Evolutionary conservation across 2,113 vertebrate species (phyloP), one percentile per base, ranked within the genome.

Genomic region (Serinus canaria): DNA sequence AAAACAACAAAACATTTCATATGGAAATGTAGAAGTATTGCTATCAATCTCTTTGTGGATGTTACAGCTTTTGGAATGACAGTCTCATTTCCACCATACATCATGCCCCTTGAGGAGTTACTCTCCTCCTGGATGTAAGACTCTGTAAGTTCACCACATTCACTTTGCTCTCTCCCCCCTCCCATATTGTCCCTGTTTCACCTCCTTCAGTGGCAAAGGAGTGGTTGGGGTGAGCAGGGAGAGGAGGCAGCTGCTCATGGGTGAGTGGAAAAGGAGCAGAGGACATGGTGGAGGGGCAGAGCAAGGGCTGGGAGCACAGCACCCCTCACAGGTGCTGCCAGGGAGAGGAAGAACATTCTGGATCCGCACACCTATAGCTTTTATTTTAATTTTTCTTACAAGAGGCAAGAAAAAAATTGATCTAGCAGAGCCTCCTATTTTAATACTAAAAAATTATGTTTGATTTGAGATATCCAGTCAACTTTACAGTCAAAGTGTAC

Each of bases 1-100:
- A 41, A 31, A 37, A 37, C 37, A 37, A 5, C 5, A 20, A 59
- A 41, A 6, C 23, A 46, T 83, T 81, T 87, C 46, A 55, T 78
- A 70, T 59, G 69, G 62, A 81, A 94, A 80, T 11, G 11, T 41
- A 5, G 25, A 92, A 83, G 12, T 47, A 43, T 58, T 90, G 33
- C 50, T 83, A 70, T 86, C 31, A 72, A 62, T 87, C 87, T 94
- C 35, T 66, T 59, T 52, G 37, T 43, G 18, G 52, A 41, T 89
- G 27, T 75, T 91, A 50, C 17, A 55, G 35, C 52, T 73, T 73
- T 70, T 3, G 4, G 52, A 86, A 14, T 81, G 44, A 72, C 66
- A 90, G 20, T 46, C 47, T n/a, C 23, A 58, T 59, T 23, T 15
- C 47, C 39, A 74, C 27, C 27, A 59, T 55, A 21, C 4, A 33